These are phyloP conservation scores for Pogoniulus pusillus DNA, from an alignment of 2,797 vertebrate species.

Conservation along the genomic window DNA sequence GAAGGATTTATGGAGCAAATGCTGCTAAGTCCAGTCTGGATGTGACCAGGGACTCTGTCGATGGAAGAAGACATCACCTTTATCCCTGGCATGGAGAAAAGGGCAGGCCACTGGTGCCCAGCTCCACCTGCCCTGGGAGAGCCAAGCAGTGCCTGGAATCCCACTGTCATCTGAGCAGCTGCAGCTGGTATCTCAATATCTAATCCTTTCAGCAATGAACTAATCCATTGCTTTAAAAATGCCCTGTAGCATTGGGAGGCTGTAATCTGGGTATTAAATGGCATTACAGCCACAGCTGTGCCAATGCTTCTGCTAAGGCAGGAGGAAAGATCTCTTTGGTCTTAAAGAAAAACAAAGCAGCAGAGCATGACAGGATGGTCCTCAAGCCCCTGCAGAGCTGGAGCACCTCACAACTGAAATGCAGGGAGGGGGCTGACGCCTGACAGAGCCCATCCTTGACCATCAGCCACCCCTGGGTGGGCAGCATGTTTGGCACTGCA, in stretches of 20 bases:
- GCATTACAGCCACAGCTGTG: slow-evolving; percentile 30
- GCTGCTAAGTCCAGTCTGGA: not conserved
- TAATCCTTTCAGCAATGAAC: not conserved
- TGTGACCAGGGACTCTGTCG: rapidly evolving
- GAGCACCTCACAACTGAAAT: not conserved
- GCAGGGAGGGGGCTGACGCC: not conserved
- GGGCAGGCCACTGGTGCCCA: rapidly evolving
- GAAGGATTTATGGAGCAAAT: not conserved
- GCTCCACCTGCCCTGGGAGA: not conserved
- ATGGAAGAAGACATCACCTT: not conserved
- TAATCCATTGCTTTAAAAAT: slow-evolving; percentile 8
- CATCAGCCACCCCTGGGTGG: not conserved
- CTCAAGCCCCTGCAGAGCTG: not conserved
- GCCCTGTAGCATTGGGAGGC: not conserved
- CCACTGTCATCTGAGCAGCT: not conserved
- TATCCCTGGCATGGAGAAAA: rapidly evolving
- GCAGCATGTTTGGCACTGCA: rapidly evolving
- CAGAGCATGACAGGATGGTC: not conserved
- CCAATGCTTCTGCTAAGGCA: slow-evolving; percentile 16
- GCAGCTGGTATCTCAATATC: not conserved
- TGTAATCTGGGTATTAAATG: slow-evolving; percentile 23
- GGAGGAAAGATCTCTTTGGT: not conserved
- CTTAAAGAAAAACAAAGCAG: not conserved
- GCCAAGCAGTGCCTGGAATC: not conserved
- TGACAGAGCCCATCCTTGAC: rapidly evolving